A percentile compares a stretch with the other conserved stretches of the same genome.
Conservation (phyloP, 1,140 invertebrate genomes). For the Choristoneura fumiferana region DNA sequence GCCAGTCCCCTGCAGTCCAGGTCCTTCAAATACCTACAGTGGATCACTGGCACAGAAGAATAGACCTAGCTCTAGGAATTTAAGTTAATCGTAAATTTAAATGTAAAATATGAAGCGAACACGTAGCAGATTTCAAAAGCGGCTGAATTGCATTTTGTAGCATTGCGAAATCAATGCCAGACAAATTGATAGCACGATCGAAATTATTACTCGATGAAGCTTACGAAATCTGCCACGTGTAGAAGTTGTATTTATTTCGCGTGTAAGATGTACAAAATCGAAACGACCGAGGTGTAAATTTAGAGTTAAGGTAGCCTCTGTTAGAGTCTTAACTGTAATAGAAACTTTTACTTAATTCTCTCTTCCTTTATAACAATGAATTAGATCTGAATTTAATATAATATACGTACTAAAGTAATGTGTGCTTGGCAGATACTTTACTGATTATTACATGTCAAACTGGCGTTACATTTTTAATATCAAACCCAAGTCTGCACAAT, state of each 20-base stretch:
- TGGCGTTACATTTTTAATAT: neutral
- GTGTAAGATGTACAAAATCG: conserved; percentile 30
- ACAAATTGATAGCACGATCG: neutral
- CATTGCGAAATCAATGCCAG: conserved; percentile 7
- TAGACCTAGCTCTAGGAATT: conserved; percentile 27
- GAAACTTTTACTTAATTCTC: conserved; percentile 25
- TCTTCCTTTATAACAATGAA: conserved; percentile 24
- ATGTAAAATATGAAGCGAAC: conserved; percentile 23
- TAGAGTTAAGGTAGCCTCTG: conserved; percentile 27
- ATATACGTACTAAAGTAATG: conserved; percentile 36
- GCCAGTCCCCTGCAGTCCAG: conserved; percentile 71
- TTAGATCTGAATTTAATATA: conserved; percentile 30
- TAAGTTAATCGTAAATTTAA: conserved; percentile 23
- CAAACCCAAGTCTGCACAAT: neutral
- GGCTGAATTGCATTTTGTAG: neutral
- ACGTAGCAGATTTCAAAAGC: conserved; percentile 4
- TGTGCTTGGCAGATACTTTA: conserved; percentile 10
- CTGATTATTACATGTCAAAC: neutral
- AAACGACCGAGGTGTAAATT: conserved; percentile 30
- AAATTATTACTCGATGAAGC: neutral
- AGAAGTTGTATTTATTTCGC: conserved; percentile 15
- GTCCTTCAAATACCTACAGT: conserved; percentile 77
- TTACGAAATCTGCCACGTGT: conserved; percentile 14
- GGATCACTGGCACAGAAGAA: conserved; percentile 75
- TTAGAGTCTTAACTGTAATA: conserved; percentile 24